phyloP scores from a whole-genome alignment of 2,797 vertebrate species.

The Falco biarmicus region DNA sequence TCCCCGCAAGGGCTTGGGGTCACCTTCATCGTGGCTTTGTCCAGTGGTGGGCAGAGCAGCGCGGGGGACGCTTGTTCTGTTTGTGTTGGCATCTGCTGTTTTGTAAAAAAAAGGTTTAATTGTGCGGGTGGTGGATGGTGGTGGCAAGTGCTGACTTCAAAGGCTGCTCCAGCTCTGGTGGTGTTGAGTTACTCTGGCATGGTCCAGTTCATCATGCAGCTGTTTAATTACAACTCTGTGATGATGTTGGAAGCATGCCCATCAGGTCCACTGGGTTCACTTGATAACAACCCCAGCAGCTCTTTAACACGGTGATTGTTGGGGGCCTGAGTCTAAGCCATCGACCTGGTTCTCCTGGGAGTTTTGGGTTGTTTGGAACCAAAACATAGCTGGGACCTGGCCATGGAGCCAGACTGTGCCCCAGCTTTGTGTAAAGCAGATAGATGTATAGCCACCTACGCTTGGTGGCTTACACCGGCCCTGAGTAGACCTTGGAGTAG shows the following conservation, averaged over 20 bases:
- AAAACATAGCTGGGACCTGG: not conserved
- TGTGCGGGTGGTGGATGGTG: not conserved
- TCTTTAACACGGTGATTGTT: not conserved
- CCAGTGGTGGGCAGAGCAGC: not conserved
- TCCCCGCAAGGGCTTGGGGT: not conserved
- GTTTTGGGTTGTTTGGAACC: not conserved
- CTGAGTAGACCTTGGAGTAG: not conserved
- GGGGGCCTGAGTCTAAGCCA: not conserved
- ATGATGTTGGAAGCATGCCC: not conserved
- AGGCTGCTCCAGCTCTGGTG: not conserved
- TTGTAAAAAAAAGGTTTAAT: not conserved
- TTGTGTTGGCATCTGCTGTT: not conserved
- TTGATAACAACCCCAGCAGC: not conserved
- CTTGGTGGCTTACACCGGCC: not conserved
- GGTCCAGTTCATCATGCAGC: not conserved
- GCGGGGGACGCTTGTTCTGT: not conserved
- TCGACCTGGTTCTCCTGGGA: not conserved
- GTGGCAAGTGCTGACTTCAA: slow-evolving; percentile 37
- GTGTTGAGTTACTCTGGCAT: not conserved
- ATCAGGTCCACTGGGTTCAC: not conserved
- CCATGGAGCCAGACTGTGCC: accelerated
- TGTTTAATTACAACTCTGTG: not conserved
- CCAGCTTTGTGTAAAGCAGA: not conserved
- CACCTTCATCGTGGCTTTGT: not conserved
- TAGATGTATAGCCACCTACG: accelerated